Evolutionary conservation across 2,113 vertebrate species (phyloP), one percentile per base, ranked within the genome.

Genomic region (Oreochromis niloticus): DNA sequence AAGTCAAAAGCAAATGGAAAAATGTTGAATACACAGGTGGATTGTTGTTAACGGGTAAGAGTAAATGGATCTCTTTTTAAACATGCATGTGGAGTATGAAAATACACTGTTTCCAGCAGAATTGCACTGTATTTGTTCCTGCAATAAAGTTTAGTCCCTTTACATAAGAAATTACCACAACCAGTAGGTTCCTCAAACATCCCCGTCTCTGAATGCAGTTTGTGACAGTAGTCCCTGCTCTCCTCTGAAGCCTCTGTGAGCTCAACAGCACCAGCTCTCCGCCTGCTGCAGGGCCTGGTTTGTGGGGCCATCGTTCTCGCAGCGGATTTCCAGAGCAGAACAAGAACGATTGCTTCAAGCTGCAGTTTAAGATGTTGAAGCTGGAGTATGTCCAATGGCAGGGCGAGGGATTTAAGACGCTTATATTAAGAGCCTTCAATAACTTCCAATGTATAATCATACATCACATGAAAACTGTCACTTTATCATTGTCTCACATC

Each of bases 401-500:
- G 68, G 68, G 22, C 13, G 39, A 46, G 22, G 41, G 66, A 73
- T 71, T 30, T 17, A 17, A 30, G 22, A 73, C 30, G 41, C 41
- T 73, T 46, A 1, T 17, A 30, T 75, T 32, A 12, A 8, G 24
- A 78, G 24, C 24, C 24, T 78, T 78, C 24, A 50, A 12, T 50
- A 19, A 78, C 16, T 0, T 19, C 16, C 6, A 32, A 50, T 19
- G 24, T 75, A 7, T 27, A 75, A 27, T 46, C 36, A 9, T 46
- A 2, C 34, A 66, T 43, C 7, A 0, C 2, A 3, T 43, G 41
- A 48, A 46, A 73, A 46, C 36, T 68, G n/a, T 22, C 13, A 75
- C 41, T 48, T 75, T 16, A 30, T 27, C 0, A 0, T 43, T 3
- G n/a, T 71, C n/a, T 43, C n/a, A 71, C 66, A 48, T 46, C 1